Conservation (phyloP, 2,797 vertebrate genomes). For the Ctenosaura bakeri region DNA sequence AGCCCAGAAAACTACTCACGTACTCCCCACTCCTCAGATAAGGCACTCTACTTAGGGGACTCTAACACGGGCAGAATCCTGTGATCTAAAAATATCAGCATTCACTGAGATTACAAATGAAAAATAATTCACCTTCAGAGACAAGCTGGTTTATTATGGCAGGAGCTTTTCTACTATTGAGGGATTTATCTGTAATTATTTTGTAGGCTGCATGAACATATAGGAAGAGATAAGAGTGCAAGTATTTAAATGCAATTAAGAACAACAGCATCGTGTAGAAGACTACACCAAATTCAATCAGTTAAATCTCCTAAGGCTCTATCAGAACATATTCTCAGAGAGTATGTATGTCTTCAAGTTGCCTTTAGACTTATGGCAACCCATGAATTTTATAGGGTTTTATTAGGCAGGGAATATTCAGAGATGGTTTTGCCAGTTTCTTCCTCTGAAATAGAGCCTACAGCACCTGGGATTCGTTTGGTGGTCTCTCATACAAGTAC, state of each 20-base stretch:
- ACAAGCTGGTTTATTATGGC: background rate
- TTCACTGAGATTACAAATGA: background rate
- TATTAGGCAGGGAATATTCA: too few relatives aligned
- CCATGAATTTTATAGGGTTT: background rate
- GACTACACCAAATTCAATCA: background rate
- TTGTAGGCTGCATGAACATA: background rate
- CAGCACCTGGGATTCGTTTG: too few relatives aligned
- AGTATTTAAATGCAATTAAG: background rate
- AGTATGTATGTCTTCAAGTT: too few relatives aligned
- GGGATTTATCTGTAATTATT: slow-evolving; percentile 3
- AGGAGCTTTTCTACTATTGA: background rate
- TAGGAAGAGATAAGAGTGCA: background rate
- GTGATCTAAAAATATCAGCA: background rate
- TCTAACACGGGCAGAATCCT: background rate
- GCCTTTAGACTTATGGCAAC: too few relatives aligned
- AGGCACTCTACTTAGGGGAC: background rate
- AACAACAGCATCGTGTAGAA: background rate
- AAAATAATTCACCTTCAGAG: background rate
- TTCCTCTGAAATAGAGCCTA: too few relatives aligned
- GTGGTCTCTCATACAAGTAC: too few relatives aligned
- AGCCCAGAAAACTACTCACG: background rate
- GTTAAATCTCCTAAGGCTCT: background rate
- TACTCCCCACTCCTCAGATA: background rate
- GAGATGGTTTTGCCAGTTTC: too few relatives aligned
- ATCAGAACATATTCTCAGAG: background rate